These are phyloP conservation scores for Halictus ligatus DNA, from an alignment of 2,888 invertebrate genomes.

Conservation along the genomic window DNA sequence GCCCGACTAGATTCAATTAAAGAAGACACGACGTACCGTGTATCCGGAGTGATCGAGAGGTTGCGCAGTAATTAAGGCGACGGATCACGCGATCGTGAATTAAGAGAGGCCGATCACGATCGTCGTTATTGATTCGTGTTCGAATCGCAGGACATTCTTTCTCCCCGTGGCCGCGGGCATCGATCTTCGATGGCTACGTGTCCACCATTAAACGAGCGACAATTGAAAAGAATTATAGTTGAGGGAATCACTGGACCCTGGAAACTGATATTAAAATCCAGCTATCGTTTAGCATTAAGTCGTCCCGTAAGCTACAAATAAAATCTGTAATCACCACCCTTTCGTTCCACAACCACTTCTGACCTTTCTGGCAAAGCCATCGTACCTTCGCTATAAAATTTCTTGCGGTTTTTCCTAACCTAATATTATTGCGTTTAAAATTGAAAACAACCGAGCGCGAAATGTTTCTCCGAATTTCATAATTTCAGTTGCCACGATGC, in stretches of 20 bases:
- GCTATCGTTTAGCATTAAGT: too few species aligned
- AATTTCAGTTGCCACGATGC: neutral
- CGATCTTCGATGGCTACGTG: neutral
- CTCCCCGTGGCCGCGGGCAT: neutral
- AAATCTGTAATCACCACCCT: too few species aligned
- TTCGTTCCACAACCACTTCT: too few species aligned
- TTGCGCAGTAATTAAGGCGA: constrained; percentile 49
- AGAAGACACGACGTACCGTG: constrained; percentile 51
- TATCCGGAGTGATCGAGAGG: constrained; percentile 37
- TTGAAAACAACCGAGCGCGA: too few species aligned
- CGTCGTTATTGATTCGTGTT: constrained; percentile 46
- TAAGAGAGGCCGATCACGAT: constrained; percentile 47
- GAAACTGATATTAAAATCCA: neutral
- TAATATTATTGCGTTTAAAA: too few species aligned
- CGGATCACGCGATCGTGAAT: constrained; percentile 59
- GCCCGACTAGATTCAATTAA: constrained; percentile 52
- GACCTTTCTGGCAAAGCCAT: too few species aligned
- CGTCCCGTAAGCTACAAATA: too few species aligned
- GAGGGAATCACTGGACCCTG: too few species aligned
- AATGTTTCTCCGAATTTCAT: neutral
- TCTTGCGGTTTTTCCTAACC: too few species aligned
- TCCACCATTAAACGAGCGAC: neutral
- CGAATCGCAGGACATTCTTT: constrained; percentile 31
- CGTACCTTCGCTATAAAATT: too few species aligned
- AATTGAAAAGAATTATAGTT: neutral